phyloP scores from a whole-genome alignment of 1,140 invertebrate genomes.

The Drosophila santomea region DNA sequence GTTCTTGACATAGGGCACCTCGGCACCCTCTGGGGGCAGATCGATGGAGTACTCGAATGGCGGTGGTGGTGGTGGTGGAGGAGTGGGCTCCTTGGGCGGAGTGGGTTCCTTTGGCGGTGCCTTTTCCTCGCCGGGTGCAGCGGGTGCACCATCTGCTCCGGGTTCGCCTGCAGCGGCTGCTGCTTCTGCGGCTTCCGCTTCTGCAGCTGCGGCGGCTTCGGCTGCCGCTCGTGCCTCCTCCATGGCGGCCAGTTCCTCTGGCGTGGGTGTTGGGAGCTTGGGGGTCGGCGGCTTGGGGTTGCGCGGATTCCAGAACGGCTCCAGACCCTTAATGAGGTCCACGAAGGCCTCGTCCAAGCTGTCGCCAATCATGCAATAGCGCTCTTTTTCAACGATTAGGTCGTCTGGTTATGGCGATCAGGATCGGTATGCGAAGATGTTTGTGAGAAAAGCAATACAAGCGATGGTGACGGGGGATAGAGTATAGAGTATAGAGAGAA shows the following conservation, averaged over 20 bases:
- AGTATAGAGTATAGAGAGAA: constrained; percentile 48
- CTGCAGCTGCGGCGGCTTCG: constrained; percentile 73
- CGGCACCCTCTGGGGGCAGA: constrained; percentile 85
- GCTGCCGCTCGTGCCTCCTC: constrained; percentile 72
- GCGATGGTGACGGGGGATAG: constrained; percentile 45
- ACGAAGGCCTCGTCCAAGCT: constrained; percentile 98
- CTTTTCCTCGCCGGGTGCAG: constrained; percentile 85
- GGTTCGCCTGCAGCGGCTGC: constrained; percentile 58
- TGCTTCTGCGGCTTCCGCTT: constrained; percentile 66
- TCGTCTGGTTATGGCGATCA: constrained; percentile 91
- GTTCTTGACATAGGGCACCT: constrained; percentile 84
- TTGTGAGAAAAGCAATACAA: constrained; percentile 56
- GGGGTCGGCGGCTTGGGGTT: constrained; percentile 84
- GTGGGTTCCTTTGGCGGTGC: constrained; percentile 57
- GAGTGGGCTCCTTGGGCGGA: constrained; percentile 79
- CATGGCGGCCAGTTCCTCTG: constrained; percentile 76
- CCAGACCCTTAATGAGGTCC: constrained; percentile 92
- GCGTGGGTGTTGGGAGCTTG: constrained; percentile 78
- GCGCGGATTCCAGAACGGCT: constrained; percentile 84
- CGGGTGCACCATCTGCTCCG: constrained; percentile 72
- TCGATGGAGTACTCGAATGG: constrained; percentile 85
- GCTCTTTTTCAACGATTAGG: constrained; percentile 98
- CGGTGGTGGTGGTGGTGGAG: constrained; percentile 84
- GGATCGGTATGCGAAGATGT: constrained; percentile 32
- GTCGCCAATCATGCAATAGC: constrained; percentile 98